A percentile compares a stretch with the other conserved stretches of the same genome.
These are phyloP conservation scores for Heteronetta atricapilla DNA, from an alignment of 2,113 vertebrate species.

Conservation along the genomic window DNA sequence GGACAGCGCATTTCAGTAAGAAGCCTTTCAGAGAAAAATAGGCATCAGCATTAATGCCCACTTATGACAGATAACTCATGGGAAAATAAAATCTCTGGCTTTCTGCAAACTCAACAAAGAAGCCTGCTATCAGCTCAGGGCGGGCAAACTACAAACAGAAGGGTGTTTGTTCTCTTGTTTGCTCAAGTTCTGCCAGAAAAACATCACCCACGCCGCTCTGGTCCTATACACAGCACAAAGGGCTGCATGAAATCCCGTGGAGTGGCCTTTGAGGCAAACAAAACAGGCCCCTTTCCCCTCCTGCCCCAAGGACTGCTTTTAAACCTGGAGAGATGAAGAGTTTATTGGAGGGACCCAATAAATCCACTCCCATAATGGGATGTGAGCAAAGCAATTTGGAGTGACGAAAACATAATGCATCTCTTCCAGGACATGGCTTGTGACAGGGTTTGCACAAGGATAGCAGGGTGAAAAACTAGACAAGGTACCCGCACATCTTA, in stretches of 20 bases:
- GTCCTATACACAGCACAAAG: background rate
- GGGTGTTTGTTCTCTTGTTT: background rate
- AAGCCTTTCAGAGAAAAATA: background rate
- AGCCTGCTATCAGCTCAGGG: fast-evolving
- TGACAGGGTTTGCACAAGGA: background rate
- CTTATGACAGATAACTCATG: background rate
- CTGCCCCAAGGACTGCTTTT: background rate
- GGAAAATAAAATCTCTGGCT: background rate
- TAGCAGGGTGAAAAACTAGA: background rate
- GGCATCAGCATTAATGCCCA: background rate
- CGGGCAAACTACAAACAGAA: background rate
- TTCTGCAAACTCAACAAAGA: background rate
- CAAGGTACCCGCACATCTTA: background rate
- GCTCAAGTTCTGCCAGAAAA: background rate
- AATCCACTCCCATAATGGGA: background rate
- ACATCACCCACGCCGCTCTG: background rate
- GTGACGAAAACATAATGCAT: background rate
- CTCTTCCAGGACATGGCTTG: background rate
- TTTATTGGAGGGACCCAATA: background rate
- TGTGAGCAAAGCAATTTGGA: background rate
- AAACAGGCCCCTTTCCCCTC: background rate
- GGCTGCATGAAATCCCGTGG: background rate
- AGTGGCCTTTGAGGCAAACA: background rate
- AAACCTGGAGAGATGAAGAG: background rate
- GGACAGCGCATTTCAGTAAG: background rate